Percentiles rank a stretch among this genome's conserved stretches.
These are phyloP conservation scores for Aphodius granarius DNA, from an alignment of 2,888 invertebrate species.

Conservation along the genomic window DNA sequence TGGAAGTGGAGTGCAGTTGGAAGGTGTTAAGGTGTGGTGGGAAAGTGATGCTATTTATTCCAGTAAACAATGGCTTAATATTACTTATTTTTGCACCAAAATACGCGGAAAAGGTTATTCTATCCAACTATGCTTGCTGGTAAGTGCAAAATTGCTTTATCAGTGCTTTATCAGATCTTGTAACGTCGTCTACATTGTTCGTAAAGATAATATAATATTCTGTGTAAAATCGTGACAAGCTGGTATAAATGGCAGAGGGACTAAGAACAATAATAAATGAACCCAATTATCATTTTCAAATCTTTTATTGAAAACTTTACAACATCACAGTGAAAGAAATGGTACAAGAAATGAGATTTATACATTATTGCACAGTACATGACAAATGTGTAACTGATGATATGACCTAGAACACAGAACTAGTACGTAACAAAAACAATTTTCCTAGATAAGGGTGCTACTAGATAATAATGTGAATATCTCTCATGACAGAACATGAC, in stretches of 20 bases:
- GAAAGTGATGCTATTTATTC: too few relatives aligned
- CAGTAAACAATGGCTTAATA: too few relatives aligned
- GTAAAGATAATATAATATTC: too few relatives aligned
- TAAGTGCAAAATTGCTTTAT: too few relatives aligned
- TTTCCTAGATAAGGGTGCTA: background rate
- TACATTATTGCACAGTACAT: constrained; percentile 27
- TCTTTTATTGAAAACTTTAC: constrained; percentile 21
- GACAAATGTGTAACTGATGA: constrained; percentile 13
- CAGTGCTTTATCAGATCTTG: too few relatives aligned
- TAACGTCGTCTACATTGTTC: too few relatives aligned
- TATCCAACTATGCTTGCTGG: too few relatives aligned
- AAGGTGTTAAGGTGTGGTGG: too few relatives aligned
- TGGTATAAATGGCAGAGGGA: background rate
- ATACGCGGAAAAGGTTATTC: too few relatives aligned
- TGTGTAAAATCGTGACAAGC: too few relatives aligned
- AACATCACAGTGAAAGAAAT: constrained; percentile 25
- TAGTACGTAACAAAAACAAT: background rate
- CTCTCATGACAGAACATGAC: background rate
- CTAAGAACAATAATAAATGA: background rate
- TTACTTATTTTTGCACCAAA: too few relatives aligned
- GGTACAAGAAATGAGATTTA: constrained; percentile 14
- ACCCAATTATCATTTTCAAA: constrained; percentile 1
- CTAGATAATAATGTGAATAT: background rate
- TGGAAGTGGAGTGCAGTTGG: too few relatives aligned
- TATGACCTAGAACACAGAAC: background rate